These are phyloP conservation scores for Andrena fulva DNA, from an alignment of 2,888 invertebrate genomes.

Conservation along the genomic window DNA sequence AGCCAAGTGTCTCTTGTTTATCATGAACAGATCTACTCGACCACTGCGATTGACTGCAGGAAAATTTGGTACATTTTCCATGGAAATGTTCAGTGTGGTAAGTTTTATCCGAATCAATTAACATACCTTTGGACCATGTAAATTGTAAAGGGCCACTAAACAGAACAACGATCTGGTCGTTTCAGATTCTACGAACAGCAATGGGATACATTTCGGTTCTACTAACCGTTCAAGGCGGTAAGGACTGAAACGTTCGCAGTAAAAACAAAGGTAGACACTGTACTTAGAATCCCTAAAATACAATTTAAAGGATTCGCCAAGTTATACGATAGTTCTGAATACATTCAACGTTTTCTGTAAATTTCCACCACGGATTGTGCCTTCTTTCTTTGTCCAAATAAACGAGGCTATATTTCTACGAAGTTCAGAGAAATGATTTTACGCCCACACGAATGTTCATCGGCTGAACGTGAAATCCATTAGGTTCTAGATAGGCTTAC, in stretches of 20 bases:
- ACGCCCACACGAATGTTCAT: too few species aligned
- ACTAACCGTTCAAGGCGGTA: constrained; percentile 52
- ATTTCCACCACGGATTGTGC: too few species aligned
- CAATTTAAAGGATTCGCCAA: too few species aligned
- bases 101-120: constrained; percentile 8
- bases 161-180: constrained; percentile 2
- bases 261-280: not conserved
- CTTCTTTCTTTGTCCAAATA: too few species aligned
- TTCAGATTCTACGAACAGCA: constrained; percentile 63
- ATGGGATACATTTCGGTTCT: constrained; percentile 69
- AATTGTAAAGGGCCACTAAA: not conserved
- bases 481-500: too few species aligned
- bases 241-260: not conserved
- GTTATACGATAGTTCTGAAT: too few species aligned
- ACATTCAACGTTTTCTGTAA: too few species aligned
- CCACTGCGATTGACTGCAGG: constrained; percentile 75
- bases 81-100: constrained; percentile 73
- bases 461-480: too few species aligned
- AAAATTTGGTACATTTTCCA: constrained; percentile 74
- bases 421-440: too few species aligned
- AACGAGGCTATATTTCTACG: too few species aligned
- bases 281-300: not conserved
- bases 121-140: too few species aligned
- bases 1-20: constrained; percentile 63
- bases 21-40: constrained; percentile 61